phyloP scores from a whole-genome alignment of 2,888 invertebrate species.

The Antitype chi region DNA sequence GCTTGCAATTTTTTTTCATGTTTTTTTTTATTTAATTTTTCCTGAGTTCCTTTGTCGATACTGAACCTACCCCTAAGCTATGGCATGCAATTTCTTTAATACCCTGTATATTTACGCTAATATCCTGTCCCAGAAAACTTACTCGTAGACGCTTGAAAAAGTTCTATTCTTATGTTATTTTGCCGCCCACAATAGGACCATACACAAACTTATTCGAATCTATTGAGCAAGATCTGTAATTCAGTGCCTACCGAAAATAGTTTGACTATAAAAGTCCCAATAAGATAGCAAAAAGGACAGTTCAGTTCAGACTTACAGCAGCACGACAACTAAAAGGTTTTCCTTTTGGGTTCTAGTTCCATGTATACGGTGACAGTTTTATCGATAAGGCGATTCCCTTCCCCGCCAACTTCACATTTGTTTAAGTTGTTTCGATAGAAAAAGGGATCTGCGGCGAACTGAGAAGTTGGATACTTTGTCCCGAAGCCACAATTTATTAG shows the following conservation, averaged over 20 bases:
- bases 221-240: slow-evolving; percentile 4
- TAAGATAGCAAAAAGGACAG: slow-evolving; percentile 48
- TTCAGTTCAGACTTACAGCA: slow-evolving; percentile 36
- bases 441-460: slow-evolving; percentile 62
- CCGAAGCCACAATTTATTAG: slow-evolving; percentile 80
- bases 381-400: slow-evolving; percentile 65
- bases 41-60: too few species aligned
- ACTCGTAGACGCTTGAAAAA: not conserved
- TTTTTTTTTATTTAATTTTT: too few species aligned
- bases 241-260: slow-evolving; percentile 14
- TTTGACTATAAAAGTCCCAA: slow-evolving; percentile 19
- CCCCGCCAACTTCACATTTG: slow-evolving; percentile 66
- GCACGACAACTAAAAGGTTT: slow-evolving; percentile 54
- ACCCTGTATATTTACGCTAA: slow-evolving; percentile 2
- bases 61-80: too few species aligned
- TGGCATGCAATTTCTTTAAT: too few species aligned
- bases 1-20: too few species aligned
- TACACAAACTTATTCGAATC: slow-evolving; percentile 14
- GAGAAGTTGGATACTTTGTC: slow-evolving; percentile 74
- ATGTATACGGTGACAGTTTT: slow-evolving; percentile 66
- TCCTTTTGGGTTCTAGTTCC: slow-evolving; percentile 56
- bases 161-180: slow-evolving; percentile 6
- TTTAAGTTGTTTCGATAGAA: slow-evolving; percentile 68
- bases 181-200: not conserved
- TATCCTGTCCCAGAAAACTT: not conserved